phyloP scores from a whole-genome alignment of 2,797 vertebrate species.

The Clamator glandarius region DNA sequence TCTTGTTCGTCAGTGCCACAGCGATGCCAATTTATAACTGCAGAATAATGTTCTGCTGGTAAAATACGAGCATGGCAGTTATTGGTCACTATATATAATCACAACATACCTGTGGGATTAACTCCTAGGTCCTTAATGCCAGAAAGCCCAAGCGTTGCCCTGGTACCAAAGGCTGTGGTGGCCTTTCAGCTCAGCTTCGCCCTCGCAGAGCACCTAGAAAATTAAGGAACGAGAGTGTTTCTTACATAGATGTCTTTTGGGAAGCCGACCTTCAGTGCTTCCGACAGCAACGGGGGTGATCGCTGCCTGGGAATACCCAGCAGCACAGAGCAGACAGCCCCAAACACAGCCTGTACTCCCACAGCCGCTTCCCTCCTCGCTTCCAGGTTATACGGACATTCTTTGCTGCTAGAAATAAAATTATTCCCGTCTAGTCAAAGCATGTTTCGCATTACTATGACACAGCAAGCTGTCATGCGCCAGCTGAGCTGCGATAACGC shows the following conservation, averaged over 20 bases:
- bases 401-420: neutral
- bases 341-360: neutral
- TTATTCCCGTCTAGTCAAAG: neutral
- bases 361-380: neutral
- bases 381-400: neutral
- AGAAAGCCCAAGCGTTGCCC: neutral
- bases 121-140: neutral
- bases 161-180: neutral
- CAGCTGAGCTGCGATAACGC: neutral
- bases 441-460: neutral
- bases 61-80: fast-evolving
- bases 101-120: neutral
- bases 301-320: neutral
- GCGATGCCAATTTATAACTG: neutral
- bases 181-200: neutral
- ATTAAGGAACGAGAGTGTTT: neutral
- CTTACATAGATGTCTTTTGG: fast-evolving
- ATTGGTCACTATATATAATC: neutral
- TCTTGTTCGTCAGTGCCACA: neutral
- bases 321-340: neutral
- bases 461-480: neutral
- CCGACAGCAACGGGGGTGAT: neutral
- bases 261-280: neutral
- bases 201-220: neutral
- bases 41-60: fast-evolving